Evolutionary conservation across 2,113 vertebrate species (phyloP).

Genomic region (Rhinoptilus africanus): DNA sequence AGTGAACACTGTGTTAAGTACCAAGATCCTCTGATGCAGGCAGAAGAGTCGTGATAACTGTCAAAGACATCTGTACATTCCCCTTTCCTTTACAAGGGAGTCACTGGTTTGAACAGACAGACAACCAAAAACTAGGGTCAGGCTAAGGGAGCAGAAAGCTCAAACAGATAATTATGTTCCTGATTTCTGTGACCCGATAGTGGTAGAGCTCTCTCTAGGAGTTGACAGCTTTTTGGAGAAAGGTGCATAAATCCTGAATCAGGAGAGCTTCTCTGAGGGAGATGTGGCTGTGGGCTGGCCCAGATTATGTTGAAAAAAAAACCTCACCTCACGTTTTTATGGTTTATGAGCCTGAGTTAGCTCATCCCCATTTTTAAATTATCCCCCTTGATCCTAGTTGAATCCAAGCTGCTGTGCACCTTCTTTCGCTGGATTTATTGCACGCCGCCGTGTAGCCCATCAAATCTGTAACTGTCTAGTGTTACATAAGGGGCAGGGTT

Average conservation of each 20-base stretch:
- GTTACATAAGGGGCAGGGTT: neutral
- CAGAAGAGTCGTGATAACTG: neutral
- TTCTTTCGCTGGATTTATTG: neutral
- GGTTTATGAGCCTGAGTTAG: neutral
- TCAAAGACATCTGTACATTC: neutral
- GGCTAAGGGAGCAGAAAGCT: neutral
- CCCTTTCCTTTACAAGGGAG: neutral
- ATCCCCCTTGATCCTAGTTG: neutral
- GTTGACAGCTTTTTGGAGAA: neutral
- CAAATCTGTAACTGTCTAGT: neutral
- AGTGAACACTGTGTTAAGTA: neutral
- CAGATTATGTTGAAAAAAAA: neutral
- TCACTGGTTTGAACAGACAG: neutral
- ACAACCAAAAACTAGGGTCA: neutral
- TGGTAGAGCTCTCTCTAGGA: neutral
- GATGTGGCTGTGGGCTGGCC: neutral
- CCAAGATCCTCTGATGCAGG: neutral
- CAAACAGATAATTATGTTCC: neutral
- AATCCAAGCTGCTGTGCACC: neutral
- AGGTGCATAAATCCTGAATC: neutral
- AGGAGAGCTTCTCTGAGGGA: neutral
- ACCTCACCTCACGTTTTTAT: neutral
- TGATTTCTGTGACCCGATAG: neutral
- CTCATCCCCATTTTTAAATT: neutral
- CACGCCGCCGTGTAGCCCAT: rapidly evolving